Percentiles rank a stretch among this genome's conserved stretches.
Conservation (phyloP, 2,888 invertebrate genomes). For the Drosophila lutescens region DNA sequence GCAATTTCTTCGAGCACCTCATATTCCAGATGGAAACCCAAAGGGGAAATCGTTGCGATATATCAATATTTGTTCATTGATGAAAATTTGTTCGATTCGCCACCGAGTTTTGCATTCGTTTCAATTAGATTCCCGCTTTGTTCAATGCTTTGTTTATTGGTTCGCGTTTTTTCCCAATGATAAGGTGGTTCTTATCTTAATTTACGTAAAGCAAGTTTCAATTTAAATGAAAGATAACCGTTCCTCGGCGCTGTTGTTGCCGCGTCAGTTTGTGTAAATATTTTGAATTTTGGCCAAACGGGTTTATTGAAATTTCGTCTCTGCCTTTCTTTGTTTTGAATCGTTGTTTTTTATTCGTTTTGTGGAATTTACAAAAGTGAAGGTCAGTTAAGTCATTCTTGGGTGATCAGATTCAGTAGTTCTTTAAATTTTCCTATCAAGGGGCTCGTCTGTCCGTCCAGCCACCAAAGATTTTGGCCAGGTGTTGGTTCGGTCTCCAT, state of each 20-base stretch:
- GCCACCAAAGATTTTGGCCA: background rate
- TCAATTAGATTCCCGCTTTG: constrained; percentile 34
- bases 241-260: constrained; percentile 22
- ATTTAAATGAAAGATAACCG: constrained; percentile 54
- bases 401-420: background rate
- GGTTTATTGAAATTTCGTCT: constrained; percentile 30
- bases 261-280: constrained; percentile 49
- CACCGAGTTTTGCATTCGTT: constrained; percentile 30
- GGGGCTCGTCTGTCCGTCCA: constrained; percentile 61
- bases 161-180: constrained; percentile 25
- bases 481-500: constrained; percentile 5
- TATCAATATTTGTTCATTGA: constrained; percentile 6
- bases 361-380: constrained; percentile 23
- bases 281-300: constrained; percentile 44
- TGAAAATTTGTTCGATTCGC: constrained; percentile 19
- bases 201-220: constrained; percentile 52
- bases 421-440: constrained; percentile 10
- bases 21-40: background rate
- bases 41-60: background rate
- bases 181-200: constrained; percentile 55
- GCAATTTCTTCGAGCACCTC: constrained; percentile 23
- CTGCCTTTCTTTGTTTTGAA: constrained; percentile 6
- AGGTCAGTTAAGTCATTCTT: constrained; percentile 18
- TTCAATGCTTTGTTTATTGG: constrained; percentile 15
- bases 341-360: constrained; percentile 1